Conservation (phyloP, 2,888 invertebrate genomes). For the Anticlea derivata region DNA sequence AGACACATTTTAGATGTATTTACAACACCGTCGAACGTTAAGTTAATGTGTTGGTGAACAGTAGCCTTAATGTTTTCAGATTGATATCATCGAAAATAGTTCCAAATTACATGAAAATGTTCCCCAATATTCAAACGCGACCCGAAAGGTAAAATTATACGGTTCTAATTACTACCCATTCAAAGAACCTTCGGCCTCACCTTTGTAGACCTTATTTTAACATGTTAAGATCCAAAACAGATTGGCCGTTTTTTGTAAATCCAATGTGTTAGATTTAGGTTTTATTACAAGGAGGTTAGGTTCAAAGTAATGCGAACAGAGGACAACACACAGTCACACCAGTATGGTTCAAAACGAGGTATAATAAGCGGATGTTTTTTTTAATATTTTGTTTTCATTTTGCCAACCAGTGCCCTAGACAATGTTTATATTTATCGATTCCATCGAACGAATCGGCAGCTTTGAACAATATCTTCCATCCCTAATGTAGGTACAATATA, state of each 20-base stretch:
- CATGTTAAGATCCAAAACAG: not conserved
- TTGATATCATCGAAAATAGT: conserved; percentile 30
- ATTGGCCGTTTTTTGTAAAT: not conserved
- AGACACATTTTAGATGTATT: too few relatives aligned
- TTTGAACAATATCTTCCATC: too few relatives aligned
- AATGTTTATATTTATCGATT: too few relatives aligned
- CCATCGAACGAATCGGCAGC: too few relatives aligned
- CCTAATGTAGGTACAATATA: too few relatives aligned
- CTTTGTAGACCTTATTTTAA: conserved; percentile 1
- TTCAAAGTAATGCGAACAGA: not conserved
- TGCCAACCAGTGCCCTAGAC: too few relatives aligned
- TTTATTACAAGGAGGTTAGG: conserved; percentile 7
- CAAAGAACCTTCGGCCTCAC: not conserved
- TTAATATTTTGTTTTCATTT: too few relatives aligned
- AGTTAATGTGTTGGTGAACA: too few relatives aligned
- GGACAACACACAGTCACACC: not conserved
- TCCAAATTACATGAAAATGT: conserved; percentile 29
- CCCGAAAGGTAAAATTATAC: conserved; percentile 27
- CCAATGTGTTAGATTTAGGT: not conserved
- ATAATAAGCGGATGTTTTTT: not conserved
- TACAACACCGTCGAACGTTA: too few relatives aligned
- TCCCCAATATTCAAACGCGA: conserved; percentile 25
- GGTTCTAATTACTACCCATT: conserved; percentile 25
- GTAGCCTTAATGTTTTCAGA: conserved; percentile 11
- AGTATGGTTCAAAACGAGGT: not conserved